A percentile compares a stretch with the other conserved stretches of the same genome.
Evolutionary conservation across 2,797 vertebrate species (phyloP).

Genomic region (Molossus molossus): DNA sequence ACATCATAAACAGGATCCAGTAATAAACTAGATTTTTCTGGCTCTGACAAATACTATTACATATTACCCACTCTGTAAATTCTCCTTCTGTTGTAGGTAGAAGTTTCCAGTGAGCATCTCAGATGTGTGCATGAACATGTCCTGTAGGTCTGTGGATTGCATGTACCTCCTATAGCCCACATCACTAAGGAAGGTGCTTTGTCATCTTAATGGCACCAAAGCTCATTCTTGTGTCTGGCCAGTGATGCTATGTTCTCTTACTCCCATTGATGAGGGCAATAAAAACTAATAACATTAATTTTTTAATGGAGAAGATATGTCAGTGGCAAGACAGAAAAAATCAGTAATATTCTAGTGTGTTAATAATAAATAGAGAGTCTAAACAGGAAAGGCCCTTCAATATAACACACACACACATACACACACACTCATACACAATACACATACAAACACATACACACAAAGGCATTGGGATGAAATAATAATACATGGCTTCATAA

Average conservation of each 20-base stretch:
- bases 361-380: constrained; percentile 40
- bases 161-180: neutral
- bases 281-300: constrained; percentile 28
- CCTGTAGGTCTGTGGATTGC: neutral
- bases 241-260: constrained; percentile 17
- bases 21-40: constrained; percentile 6
- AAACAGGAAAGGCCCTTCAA: neutral
- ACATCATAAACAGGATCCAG: neutral
- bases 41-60: neutral
- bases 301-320: constrained; percentile 61
- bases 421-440: neutral
- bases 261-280: neutral
- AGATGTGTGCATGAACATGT: neutral
- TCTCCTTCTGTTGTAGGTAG: constrained; percentile 41
- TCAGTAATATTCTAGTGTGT: neutral
- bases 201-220: neutral
- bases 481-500: constrained; percentile 24
- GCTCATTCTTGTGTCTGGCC: constrained; percentile 1
- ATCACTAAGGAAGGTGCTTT: neutral
- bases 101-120: neutral
- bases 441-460: neutral
- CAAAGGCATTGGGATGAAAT: neutral
- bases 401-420: neutral
- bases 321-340: constrained; percentile 41
- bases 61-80: constrained; percentile 13